These are phyloP conservation scores for Novumbra hubbsi DNA, from an alignment of 2,797 vertebrate genomes.

Conservation along the genomic window DNA sequence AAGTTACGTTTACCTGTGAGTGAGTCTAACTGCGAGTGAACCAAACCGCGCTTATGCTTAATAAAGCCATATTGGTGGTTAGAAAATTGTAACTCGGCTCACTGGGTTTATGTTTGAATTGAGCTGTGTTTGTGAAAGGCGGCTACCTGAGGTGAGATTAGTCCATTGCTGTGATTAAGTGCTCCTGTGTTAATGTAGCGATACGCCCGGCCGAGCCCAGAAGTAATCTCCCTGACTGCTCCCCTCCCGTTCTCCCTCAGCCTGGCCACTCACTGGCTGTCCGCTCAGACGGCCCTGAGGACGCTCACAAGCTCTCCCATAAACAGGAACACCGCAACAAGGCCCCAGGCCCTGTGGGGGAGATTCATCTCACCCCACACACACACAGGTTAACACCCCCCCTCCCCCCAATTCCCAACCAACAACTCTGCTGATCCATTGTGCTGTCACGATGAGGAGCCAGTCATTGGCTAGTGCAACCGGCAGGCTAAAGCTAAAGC, in stretches of 20 bases:
- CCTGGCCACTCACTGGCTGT: background rate
- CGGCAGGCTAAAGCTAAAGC: constrained; percentile 67
- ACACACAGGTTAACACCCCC: no score
- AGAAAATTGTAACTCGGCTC: background rate
- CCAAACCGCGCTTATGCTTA: background rate
- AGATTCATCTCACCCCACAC: no score
- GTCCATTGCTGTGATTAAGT: constrained; percentile 59
- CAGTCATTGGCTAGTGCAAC: constrained; percentile 75
- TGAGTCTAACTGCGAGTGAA: constrained; percentile 12
- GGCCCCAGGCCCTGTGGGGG: constrained; percentile 2
- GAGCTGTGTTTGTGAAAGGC: constrained; percentile 51
- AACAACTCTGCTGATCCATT: constrained; percentile 54
- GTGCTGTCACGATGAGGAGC: constrained; percentile 53
- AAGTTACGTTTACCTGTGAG: background rate
- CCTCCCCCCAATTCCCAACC: constrained; percentile 12
- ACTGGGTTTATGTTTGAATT: constrained; percentile 7
- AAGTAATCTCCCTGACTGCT: constrained; percentile 63
- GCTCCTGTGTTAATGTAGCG: constrained; percentile 69
- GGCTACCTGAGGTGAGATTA: constrained; percentile 71
- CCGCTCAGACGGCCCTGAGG: constrained; percentile 46
- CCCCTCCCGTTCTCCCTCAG: constrained; percentile 45
- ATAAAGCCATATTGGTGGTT: constrained; percentile 25
- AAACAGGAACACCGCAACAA: constrained; percentile 34
- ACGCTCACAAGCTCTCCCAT: constrained; percentile 29
- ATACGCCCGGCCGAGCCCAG: constrained; percentile 30